phyloP scores from a whole-genome alignment of 1,140 invertebrate species.

The Drosophila pectinifera region DNA sequence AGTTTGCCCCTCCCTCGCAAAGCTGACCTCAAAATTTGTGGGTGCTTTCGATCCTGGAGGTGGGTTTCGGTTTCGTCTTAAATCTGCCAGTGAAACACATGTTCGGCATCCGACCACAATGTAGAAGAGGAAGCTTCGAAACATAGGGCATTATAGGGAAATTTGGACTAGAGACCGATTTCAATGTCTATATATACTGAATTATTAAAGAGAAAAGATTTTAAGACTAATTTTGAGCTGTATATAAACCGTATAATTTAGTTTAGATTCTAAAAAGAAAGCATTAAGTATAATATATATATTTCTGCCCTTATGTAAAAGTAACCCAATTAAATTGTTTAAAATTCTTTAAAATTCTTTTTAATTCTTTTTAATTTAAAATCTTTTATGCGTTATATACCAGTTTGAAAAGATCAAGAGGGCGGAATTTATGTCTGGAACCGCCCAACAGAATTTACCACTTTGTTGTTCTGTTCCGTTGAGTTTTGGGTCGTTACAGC shows the following conservation, averaged over 20 bases:
- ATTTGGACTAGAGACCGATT: background rate
- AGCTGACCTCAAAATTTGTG: conserved; percentile 71
- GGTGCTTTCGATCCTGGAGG: conserved; percentile 3
- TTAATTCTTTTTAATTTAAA: background rate
- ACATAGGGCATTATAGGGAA: background rate
- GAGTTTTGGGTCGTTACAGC: conserved; percentile 43
- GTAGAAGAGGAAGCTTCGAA: background rate
- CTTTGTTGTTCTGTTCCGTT: conserved; percentile 46
- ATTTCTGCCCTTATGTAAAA: too few species aligned
- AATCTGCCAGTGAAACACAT: conserved; percentile 51
- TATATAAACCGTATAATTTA: too few species aligned
- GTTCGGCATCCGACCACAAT: conserved; percentile 14
- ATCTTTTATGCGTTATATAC: background rate
- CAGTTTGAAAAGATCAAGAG: conserved; percentile 14
- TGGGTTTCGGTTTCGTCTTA: conserved; percentile 32
- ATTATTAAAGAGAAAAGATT: too few species aligned
- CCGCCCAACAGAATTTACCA: conserved; percentile 24
- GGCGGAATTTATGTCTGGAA: conserved; percentile 37
- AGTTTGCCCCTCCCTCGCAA: conserved; percentile 34
- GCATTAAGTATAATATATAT: too few species aligned
- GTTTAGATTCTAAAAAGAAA: too few species aligned
- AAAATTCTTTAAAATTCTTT: background rate
- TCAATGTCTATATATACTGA: background rate
- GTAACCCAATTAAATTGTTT: too few species aligned
- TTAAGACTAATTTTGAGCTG: too few species aligned